phyloP scores from a whole-genome alignment of 2,113 vertebrate genomes.

The Macquaria ambigua region DNA sequence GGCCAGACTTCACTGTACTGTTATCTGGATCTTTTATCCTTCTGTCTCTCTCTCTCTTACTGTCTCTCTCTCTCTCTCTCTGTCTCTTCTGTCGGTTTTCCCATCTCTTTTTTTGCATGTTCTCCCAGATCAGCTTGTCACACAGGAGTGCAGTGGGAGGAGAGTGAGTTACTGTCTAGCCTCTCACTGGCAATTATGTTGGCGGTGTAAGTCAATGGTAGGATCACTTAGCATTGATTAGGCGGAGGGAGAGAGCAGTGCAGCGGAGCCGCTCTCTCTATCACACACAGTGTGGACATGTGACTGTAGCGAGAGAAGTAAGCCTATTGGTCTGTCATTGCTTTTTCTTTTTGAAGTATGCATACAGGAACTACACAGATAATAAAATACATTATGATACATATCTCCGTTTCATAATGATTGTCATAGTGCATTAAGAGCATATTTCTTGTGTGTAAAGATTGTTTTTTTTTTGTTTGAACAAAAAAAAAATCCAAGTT shows the following conservation, averaged over 20 bases:
- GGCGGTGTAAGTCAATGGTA: conserved; percentile 86
- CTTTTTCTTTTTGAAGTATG: conserved; percentile 16
- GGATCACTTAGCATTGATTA: conserved; percentile 89
- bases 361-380: conserved; percentile 5
- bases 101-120: conserved; percentile 56
- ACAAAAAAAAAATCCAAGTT: neutral
- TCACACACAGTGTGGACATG: conserved; percentile 60
- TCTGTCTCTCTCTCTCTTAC: conserved; percentile 10
- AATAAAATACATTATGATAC: neutral
- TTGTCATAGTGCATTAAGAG: neutral
- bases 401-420: conserved; percentile 7
- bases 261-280: conserved; percentile 66
- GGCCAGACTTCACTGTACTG: conserved; percentile 76
- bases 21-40: conserved; percentile 68
- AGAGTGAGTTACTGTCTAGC: conserved; percentile 86
- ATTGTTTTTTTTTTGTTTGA: neutral
- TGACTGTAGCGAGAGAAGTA: conserved; percentile 40
- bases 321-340: conserved; percentile 39
- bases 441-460: neutral
- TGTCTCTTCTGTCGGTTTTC: conserved; percentile 45
- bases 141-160: conserved; percentile 77
- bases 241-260: conserved; percentile 73
- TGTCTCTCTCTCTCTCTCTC: conserved; percentile 19
- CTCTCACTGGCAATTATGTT: conserved; percentile 86
- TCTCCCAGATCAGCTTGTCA: conserved; percentile 82